A percentile compares a stretch with the other conserved stretches of the same genome.
Evolutionary conservation across 2,113 vertebrate species (phyloP).

Genomic region (Spheniscus mendiculus): DNA sequence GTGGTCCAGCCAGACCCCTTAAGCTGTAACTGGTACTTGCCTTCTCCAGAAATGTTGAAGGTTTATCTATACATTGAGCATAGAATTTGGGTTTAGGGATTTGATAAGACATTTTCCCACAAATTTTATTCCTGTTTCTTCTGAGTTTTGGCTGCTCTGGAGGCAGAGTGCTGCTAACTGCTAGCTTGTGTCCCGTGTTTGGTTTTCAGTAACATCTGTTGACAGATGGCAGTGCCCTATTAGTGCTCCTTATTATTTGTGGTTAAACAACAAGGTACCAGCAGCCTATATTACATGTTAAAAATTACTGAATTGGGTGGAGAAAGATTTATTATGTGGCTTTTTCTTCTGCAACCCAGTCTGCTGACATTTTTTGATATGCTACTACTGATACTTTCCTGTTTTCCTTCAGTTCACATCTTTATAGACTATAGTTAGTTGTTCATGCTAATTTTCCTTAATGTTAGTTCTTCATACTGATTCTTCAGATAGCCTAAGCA

Average conservation of each 20-base stretch:
- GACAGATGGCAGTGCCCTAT: not conserved
- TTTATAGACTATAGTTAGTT: not conserved
- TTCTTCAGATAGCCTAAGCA: not conserved
- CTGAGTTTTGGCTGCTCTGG: not conserved
- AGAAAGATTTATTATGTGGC: not conserved
- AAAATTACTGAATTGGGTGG: not conserved
- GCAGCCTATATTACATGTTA: not conserved
- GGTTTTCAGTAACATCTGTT: not conserved
- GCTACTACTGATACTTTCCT: not conserved
- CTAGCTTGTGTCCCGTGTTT: not conserved
- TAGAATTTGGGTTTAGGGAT: not conserved
- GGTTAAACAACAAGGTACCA: not conserved
- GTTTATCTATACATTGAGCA: not conserved
- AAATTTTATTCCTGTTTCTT: not conserved
- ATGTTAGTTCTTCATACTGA: not conserved
- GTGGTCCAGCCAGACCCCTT: not conserved
- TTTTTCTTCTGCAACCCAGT: not conserved
- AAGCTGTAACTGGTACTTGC: not conserved
- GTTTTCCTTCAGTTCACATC: not conserved
- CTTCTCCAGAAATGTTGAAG: not conserved
- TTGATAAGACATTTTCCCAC: not conserved
- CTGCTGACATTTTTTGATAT: not conserved
- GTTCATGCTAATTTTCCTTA: not conserved
- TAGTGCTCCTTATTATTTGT: not conserved
- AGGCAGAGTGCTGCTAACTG: not conserved